A percentile compares a stretch with the other conserved stretches of the same genome.
Evolutionary conservation across 2,888 invertebrate genomes (phyloP).

Genomic region (Brassicogethes aeneus): DNA sequence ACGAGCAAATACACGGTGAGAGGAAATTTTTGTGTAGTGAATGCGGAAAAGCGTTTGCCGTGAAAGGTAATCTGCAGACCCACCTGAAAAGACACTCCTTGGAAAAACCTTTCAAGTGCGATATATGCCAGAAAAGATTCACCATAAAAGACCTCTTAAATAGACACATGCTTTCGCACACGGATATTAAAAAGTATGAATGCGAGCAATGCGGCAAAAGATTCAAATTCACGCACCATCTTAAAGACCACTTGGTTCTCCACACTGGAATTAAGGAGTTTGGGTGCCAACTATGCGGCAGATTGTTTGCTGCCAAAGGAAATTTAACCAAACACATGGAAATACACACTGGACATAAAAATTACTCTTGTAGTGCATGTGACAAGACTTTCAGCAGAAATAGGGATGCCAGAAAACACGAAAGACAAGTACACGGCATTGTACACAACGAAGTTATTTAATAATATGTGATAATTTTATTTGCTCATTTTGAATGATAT

Average conservation of each 20-base stretch:
- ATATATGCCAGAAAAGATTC: not conserved
- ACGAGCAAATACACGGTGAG: not conserved
- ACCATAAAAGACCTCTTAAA: slow-evolving; percentile 14
- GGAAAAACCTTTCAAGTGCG: not conserved
- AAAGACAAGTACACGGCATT: not conserved
- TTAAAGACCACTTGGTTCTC: not conserved
- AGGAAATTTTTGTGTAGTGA: not conserved
- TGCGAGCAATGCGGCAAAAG: not conserved
- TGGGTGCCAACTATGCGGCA: slow-evolving; percentile 9
- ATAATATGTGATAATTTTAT: too few relatives aligned
- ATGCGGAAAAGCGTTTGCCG: not conserved
- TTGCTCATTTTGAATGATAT: too few relatives aligned
- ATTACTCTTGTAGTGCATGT: slow-evolving; percentile 18
- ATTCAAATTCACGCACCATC: not conserved
- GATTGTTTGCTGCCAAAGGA: slow-evolving; percentile 24
- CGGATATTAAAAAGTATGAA: not conserved
- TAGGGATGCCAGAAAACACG: not conserved
- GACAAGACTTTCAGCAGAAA: not conserved
- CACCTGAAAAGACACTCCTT: not conserved
- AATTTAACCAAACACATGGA: slow-evolving; percentile 24
- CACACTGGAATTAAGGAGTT: not conserved
- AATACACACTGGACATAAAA: slow-evolving; percentile 27
- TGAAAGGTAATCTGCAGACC: not conserved
- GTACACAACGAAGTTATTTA: too few relatives aligned
- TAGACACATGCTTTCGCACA: not conserved